phyloP scores from a whole-genome alignment of 1,140 invertebrate species.

The Phymorhynchus buccinoides region DNA sequence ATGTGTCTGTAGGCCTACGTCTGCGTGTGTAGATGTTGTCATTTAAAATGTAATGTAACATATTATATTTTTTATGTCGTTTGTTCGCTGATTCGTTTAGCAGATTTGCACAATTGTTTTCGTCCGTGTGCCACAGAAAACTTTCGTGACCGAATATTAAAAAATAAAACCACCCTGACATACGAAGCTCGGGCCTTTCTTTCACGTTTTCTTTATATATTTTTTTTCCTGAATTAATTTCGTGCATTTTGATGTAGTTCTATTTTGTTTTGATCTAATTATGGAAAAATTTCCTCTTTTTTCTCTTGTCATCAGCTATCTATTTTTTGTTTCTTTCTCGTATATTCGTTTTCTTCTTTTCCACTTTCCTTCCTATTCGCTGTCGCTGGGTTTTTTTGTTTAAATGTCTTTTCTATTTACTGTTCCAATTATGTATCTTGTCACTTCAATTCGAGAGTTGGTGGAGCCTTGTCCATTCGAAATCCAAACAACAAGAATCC shows the following conservation, averaged over 20 bases:
- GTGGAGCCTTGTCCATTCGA: neutral
- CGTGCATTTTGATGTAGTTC: neutral
- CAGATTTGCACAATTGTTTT: too few species aligned
- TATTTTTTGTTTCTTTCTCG: neutral
- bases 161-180: too few species aligned
- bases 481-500: neutral
- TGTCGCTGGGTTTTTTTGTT: neutral
- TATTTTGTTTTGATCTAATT: neutral
- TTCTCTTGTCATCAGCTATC: neutral
- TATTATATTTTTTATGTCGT: too few species aligned
- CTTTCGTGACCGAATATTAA: too few species aligned
- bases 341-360: neutral
- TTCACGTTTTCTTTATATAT: too few species aligned
- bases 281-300: neutral
- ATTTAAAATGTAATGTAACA: too few species aligned
- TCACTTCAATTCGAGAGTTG: neutral
- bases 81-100: too few species aligned
- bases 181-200: too few species aligned
- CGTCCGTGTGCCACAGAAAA: too few species aligned
- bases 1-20: too few species aligned
- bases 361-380: neutral
- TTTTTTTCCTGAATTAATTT: too few species aligned
- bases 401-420: neutral
- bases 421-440: neutral
- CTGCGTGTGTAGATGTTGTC: too few species aligned